Evolutionary conservation across 2,888 invertebrate species (phyloP).

Genomic region (Pachymerium ferrugineum): DNA sequence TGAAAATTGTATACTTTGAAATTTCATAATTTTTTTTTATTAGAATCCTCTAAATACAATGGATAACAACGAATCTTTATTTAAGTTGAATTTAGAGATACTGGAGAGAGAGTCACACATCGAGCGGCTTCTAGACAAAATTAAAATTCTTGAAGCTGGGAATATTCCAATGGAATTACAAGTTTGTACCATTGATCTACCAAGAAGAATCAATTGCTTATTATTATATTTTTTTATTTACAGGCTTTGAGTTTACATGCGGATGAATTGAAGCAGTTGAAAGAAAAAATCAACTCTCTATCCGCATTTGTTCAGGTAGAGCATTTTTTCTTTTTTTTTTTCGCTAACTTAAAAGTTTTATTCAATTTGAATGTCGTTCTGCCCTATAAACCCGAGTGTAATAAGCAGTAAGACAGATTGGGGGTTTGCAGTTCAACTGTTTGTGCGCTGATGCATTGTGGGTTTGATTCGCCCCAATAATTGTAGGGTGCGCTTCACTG

Average conservation of each 20-base stretch:
- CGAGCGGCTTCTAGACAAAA: neutral
- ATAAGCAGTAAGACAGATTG: neutral
- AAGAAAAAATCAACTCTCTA: slow-evolving; percentile 31
- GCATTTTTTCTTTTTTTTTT: neutral
- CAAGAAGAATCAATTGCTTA: neutral
- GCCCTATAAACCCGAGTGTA: neutral
- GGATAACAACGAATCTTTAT: neutral
- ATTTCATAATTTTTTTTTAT: neutral
- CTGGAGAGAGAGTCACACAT: slow-evolving; percentile 8
- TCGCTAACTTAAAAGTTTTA: neutral
- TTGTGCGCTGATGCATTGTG: slow-evolving; percentile 20
- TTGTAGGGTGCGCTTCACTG: slow-evolving; percentile 22
- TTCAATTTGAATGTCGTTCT: neutral
- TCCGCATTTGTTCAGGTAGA: slow-evolving; percentile 30
- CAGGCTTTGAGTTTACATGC: slow-evolving; percentile 29
- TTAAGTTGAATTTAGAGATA: slow-evolving; percentile 27
- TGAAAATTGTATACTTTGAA: neutral
- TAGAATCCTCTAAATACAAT: neutral
- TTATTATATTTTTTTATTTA: neutral
- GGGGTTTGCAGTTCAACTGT: neutral
- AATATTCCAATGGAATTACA: slow-evolving; percentile 26
- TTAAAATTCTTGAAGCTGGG: slow-evolving; percentile 19
- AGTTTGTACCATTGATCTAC: neutral
- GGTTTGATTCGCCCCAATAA: slow-evolving; percentile 15
- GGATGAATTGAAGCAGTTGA: slow-evolving; percentile 27